Evolutionary conservation across 2,113 vertebrate species (phyloP).

Genomic region (Chunga burmeisteri): DNA sequence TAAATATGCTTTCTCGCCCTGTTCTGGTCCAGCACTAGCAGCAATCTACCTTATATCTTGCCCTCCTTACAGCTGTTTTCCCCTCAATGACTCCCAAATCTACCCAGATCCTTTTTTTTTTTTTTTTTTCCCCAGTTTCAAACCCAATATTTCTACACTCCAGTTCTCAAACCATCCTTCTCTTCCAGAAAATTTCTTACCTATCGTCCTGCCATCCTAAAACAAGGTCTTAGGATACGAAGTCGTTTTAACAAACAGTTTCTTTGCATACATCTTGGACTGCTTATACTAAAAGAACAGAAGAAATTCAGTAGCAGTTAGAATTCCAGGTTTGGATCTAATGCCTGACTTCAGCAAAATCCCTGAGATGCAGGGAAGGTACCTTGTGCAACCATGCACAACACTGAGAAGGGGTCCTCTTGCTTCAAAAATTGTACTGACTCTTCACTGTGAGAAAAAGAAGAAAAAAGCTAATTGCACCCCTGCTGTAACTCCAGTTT

Average conservation of each 20-base stretch:
- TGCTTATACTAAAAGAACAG: background rate
- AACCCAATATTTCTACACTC: background rate
- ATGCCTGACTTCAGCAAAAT: background rate
- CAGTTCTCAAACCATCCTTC: accelerated
- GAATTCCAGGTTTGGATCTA: background rate
- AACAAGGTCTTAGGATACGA: background rate
- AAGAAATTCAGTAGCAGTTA: background rate
- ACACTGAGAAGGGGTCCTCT: background rate
- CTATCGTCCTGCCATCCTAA: background rate
- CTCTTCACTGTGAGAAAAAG: background rate
- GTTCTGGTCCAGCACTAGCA: background rate
- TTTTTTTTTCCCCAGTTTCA: accelerated
- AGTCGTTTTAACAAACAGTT: background rate
- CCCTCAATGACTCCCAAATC: background rate
- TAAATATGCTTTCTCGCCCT: background rate
- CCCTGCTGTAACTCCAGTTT: background rate
- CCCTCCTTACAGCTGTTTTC: background rate
- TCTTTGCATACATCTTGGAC: background rate
- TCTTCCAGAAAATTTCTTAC: background rate
- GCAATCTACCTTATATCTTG: background rate
- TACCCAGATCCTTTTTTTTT: accelerated
- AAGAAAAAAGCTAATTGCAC: background rate
- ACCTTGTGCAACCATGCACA: background rate
- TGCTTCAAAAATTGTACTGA: background rate
- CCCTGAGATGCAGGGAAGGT: background rate